Evolutionary conservation across 2,113 vertebrate species (phyloP).

Genomic region (Callopanchax toddi): DNA sequence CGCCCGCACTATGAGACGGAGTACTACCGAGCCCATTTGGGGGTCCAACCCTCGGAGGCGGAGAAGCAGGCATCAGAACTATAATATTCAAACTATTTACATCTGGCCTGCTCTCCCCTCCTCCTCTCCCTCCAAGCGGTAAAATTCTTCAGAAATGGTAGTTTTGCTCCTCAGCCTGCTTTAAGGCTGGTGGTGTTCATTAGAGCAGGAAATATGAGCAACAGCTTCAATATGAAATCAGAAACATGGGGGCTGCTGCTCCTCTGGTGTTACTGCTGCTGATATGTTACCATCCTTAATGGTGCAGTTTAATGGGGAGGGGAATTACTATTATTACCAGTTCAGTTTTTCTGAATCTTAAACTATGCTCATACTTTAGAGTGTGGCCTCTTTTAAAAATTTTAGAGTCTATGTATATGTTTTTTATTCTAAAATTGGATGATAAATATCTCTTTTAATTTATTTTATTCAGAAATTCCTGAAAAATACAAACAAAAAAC

Average conservation of each 20-base stretch:
- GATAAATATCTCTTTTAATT: no score
- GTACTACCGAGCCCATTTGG: slow-evolving; percentile 87
- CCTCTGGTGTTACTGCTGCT: background rate
- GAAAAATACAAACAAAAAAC: no score
- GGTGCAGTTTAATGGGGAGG: no score
- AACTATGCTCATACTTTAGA: no score
- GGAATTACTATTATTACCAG: no score
- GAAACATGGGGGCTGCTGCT: no score
- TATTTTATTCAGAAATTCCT: no score
- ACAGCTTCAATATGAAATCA: background rate
- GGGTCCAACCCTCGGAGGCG: slow-evolving; percentile 87
- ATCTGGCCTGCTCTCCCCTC: slow-evolving; percentile 74
- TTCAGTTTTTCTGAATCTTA: no score
- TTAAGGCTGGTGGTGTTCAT: slow-evolving; percentile 53
- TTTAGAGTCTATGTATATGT: no score
- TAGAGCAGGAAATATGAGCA: slow-evolving; percentile 11
- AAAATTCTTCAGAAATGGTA: slow-evolving; percentile 40
- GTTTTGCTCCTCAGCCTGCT: slow-evolving; percentile 26
- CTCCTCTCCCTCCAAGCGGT: slow-evolving; percentile 67
- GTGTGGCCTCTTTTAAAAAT: no score
- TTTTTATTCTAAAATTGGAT: no score
- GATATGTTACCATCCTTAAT: no score
- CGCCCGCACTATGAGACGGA: slow-evolving; percentile 83
- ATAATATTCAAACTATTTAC: slow-evolving; percentile 60
- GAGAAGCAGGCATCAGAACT: slow-evolving; percentile 84